phyloP scores from a whole-genome alignment of 2,888 invertebrate species.

The Notodonta dromedarius region DNA sequence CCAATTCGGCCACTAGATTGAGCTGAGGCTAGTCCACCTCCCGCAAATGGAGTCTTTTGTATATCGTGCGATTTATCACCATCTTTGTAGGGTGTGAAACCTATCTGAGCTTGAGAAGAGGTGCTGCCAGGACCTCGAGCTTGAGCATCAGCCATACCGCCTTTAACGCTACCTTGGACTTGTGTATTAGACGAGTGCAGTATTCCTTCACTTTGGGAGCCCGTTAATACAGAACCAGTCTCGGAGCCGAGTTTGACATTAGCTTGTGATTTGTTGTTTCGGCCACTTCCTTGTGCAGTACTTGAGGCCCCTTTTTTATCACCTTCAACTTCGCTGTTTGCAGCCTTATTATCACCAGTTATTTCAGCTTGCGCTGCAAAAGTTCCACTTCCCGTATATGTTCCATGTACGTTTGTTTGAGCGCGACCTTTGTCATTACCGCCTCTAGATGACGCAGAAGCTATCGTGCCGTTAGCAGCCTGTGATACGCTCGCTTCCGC shows the following conservation, averaged over 20 bases:
- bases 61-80: slow-evolving; percentile 79
- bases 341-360: slow-evolving; percentile 89
- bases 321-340: slow-evolving; percentile 88
- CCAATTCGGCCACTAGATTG: slow-evolving; percentile 90
- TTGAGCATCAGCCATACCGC: slow-evolving; percentile 94
- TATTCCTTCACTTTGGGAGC: slow-evolving; percentile 89
- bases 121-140: slow-evolving; percentile 93
- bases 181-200: slow-evolving; percentile 91
- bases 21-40: slow-evolving; percentile 91
- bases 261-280: slow-evolving; percentile 90
- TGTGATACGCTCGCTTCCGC: slow-evolving; percentile 87
- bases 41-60: slow-evolving; percentile 86
- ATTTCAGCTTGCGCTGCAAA: slow-evolving; percentile 94
- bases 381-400: slow-evolving; percentile 90
- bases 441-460: slow-evolving; percentile 91
- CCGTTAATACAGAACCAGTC: slow-evolving; percentile 90
- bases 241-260: slow-evolving; percentile 90
- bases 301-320: slow-evolving; percentile 90
- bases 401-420: slow-evolving; percentile 92
- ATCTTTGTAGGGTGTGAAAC: slow-evolving; percentile 90
- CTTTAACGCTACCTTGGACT: slow-evolving; percentile 92
- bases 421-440: slow-evolving; percentile 89
- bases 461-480: slow-evolving; percentile 86
- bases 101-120: slow-evolving; percentile 95
- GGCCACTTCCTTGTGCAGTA: slow-evolving; percentile 89